These are phyloP conservation scores for Drosophila bifasciata DNA, from an alignment of 1,140 invertebrate genomes.

Conservation along the genomic window DNA sequence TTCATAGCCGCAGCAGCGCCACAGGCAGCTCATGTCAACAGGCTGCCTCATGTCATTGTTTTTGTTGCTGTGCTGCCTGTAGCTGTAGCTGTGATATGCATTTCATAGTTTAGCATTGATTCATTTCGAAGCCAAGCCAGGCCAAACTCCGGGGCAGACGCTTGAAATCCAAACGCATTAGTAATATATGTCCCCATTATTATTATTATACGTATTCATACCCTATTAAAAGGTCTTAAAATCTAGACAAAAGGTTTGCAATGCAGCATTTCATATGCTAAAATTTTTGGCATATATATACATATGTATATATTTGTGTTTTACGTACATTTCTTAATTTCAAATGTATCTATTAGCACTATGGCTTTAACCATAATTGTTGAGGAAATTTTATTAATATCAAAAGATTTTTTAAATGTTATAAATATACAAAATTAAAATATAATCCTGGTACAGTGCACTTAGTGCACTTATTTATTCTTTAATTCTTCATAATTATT, in stretches of 20 bases:
- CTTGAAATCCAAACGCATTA: slow-evolving; percentile 40
- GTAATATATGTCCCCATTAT: slow-evolving; percentile 38
- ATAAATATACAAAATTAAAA: too few species aligned
- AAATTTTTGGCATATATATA: too few species aligned
- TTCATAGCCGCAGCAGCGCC: slow-evolving; percentile 39
- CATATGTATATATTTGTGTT: too few species aligned
- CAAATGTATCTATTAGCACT: too few species aligned
- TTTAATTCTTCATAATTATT: neutral
- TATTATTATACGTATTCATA: slow-evolving; percentile 9
- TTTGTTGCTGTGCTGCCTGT: slow-evolving; percentile 17
- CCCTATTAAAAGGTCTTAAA: neutral
- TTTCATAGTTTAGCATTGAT: slow-evolving; percentile 60
- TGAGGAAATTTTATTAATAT: too few species aligned
- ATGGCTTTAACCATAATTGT: too few species aligned
- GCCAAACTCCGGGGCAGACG: slow-evolving; percentile 23
- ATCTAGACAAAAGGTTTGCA: neutral
- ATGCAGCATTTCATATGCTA: neutral
- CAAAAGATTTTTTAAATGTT: too few species aligned
- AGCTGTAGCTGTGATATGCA: slow-evolving; percentile 48
- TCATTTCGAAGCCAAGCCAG: slow-evolving; percentile 35
- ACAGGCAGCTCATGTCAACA: slow-evolving; percentile 40
- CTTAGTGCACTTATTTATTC: too few species aligned
- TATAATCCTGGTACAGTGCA: too few species aligned
- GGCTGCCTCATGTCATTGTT: slow-evolving; percentile 28
- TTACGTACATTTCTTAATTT: too few species aligned